phyloP scores from a whole-genome alignment of 2,797 vertebrate species.

The Meriones psammophilus region DNA sequence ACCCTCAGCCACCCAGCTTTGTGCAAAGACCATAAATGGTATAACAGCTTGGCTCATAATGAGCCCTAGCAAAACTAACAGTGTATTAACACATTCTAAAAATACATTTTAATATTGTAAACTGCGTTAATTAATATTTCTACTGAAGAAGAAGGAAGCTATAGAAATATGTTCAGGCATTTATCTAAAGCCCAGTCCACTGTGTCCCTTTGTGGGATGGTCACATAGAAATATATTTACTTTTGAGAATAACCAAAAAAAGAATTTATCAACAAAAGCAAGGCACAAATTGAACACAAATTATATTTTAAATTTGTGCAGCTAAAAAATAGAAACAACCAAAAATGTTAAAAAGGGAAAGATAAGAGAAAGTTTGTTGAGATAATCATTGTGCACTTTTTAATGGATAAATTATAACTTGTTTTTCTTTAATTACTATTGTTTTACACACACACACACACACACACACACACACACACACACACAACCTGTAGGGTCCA shows the following conservation, averaged over 20 bases:
- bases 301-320: conserved; percentile 35
- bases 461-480: neutral
- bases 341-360: neutral
- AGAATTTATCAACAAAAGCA: neutral
- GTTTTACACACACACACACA: neutral
- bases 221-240: neutral
- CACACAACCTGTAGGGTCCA: neutral
- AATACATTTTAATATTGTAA: neutral
- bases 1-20: neutral
- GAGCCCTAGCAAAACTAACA: neutral
- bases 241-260: neutral
- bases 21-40: neutral
- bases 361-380: neutral
- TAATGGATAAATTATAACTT: neutral
- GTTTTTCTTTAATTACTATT: neutral
- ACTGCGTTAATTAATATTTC: conserved; percentile 16
- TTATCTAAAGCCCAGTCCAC: conserved; percentile 30
- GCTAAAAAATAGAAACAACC: conserved; percentile 32
- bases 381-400: neutral
- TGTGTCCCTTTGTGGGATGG: neutral
- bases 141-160: conserved; percentile 47
- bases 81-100: conserved; percentile 26
- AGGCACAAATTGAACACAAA: neutral
- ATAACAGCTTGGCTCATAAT: neutral
- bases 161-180: neutral